phyloP scores from a whole-genome alignment of 2,888 invertebrate genomes.

The Blastobasis lacticolella region DNA sequence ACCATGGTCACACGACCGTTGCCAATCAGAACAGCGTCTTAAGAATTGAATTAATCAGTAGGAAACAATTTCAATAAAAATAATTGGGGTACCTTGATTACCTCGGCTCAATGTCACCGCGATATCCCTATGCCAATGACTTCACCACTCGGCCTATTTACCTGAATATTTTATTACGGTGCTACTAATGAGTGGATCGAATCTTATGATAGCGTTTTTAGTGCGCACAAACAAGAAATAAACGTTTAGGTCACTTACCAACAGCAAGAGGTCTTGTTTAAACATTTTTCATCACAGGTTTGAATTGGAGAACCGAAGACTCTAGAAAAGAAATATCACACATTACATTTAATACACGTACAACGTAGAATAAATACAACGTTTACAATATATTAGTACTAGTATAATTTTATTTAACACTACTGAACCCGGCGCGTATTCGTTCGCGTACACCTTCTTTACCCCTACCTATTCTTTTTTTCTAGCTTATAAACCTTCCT shows the following conservation, averaged over 20 bases:
- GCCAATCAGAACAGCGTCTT: no score
- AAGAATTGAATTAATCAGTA: no score
- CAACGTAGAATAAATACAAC: no score
- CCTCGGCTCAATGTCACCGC: slow-evolving; percentile 1
- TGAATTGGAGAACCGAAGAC: slow-evolving; percentile 9
- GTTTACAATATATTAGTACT: no score
- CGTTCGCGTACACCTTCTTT: no score
- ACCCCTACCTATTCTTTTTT: no score
- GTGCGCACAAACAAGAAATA: not conserved
- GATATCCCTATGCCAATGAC: slow-evolving; percentile 3
- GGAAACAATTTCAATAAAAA: not conserved
- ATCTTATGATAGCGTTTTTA: not conserved
- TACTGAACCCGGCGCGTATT: no score
- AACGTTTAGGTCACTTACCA: slow-evolving; percentile 40
- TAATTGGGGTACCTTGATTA: not conserved
- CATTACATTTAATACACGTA: no score
- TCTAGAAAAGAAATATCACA: slow-evolving; percentile 28
- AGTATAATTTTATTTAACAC: no score
- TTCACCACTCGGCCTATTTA: not conserved
- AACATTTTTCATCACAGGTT: slow-evolving; percentile 61
- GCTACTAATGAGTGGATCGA: not conserved
- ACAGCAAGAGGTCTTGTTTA: slow-evolving; percentile 50
- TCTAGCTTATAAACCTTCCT: no score
- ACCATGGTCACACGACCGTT: no score
- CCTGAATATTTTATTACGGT: no score